These are phyloP conservation scores for Leptogaster cylindrica DNA, from an alignment of 2,888 invertebrate species.

Conservation along the genomic window DNA sequence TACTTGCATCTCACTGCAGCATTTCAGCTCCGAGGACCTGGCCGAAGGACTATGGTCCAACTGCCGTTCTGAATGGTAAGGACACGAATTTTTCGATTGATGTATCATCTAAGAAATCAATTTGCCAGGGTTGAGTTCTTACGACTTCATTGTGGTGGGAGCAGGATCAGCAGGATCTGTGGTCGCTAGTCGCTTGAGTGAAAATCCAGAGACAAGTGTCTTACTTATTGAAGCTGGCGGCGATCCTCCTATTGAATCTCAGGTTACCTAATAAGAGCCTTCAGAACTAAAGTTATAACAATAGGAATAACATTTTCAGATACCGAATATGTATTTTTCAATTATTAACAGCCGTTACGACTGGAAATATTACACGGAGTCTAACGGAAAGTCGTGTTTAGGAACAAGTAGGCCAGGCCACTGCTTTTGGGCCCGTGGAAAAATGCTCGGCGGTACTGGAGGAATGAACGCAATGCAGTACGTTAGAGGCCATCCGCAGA, in stretches of 20 bases:
- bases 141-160: constrained; percentile 45
- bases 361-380: constrained; percentile 55
- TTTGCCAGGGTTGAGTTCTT: constrained; percentile 24
- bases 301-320: constrained; percentile 53
- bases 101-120: no score
- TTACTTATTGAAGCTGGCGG: constrained; percentile 52
- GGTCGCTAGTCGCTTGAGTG: constrained; percentile 52
- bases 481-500: constrained; percentile 68
- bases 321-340: no score
- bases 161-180: constrained; percentile 48
- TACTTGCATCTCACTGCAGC: constrained; percentile 68
- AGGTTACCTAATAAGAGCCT: constrained; percentile 48
- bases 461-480: constrained; percentile 72
- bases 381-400: constrained; percentile 50
- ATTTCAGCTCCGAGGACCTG: constrained; percentile 64
- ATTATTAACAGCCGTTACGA: no score
- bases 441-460: constrained; percentile 71
- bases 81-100: no score
- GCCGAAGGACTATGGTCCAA: constrained; percentile 63
- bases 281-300: constrained; percentile 55
- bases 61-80: constrained; percentile 55
- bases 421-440: constrained; percentile 68
- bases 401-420: constrained; percentile 52
- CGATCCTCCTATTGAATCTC: constrained; percentile 52
- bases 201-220: constrained; percentile 51